These are phyloP conservation scores for Troglohyphantes excavatus DNA, from an alignment of 2,888 invertebrate genomes.

Conservation along the genomic window DNA sequence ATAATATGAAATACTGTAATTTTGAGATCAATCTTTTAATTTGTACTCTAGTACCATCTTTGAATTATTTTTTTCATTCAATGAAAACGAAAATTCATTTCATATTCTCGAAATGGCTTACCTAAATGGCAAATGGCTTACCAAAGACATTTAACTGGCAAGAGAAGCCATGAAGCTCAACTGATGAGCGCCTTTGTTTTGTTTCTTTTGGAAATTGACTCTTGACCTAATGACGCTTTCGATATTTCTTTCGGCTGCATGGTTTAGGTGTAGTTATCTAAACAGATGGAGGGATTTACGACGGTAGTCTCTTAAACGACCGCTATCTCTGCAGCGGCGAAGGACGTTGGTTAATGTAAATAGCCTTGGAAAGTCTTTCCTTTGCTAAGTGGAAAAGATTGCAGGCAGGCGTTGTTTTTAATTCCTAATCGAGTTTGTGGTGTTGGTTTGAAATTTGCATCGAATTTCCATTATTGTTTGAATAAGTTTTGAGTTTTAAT, in stretches of 20 bases:
- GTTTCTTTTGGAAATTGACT: slow-evolving; percentile 26
- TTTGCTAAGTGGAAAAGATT: slow-evolving; percentile 19
- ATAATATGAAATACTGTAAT: too few species aligned
- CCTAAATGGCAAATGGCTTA: background rate
- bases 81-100: slow-evolving; percentile 6
- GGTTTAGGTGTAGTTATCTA: slow-evolving; percentile 62
- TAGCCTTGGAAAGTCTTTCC: slow-evolving; percentile 39
- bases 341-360: slow-evolving; percentile 58
- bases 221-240: slow-evolving; percentile 53
- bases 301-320: slow-evolving; percentile 41
- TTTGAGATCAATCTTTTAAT: too few species aligned
- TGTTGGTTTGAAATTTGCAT: background rate
- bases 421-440: background rate
- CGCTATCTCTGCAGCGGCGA: slow-evolving; percentile 40
- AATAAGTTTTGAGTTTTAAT: too few species aligned
- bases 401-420: background rate
- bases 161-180: slow-evolving; percentile 34
- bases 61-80: too few species aligned
- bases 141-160: slow-evolving; percentile 17
- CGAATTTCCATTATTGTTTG: background rate
- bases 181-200: slow-evolving; percentile 11
- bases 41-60: too few species aligned
- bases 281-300: slow-evolving; percentile 62
- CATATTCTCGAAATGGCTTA: slow-evolving; percentile 13
- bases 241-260: slow-evolving; percentile 42